Conservation (phyloP, 1,140 invertebrate species). For the Ylistrum balloti region DNA sequence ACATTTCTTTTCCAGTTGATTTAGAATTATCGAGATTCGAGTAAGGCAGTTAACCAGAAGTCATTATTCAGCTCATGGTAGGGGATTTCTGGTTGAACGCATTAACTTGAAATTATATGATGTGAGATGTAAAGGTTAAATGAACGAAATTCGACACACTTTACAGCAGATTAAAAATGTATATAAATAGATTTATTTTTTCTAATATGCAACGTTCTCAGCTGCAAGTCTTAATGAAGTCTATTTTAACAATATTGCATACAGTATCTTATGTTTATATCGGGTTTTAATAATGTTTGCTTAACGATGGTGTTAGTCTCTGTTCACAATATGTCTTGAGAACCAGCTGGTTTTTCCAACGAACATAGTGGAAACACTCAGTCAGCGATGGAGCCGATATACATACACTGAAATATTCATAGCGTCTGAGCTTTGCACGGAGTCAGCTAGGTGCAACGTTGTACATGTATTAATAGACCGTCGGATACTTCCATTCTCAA, state of each 20-base stretch:
- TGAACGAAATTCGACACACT: neutral
- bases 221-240: neutral
- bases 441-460: conserved; percentile 1
- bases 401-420: neutral
- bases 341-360: neutral
- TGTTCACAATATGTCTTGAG: neutral
- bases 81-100: neutral
- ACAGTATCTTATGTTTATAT: no score
- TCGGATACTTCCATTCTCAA: neutral
- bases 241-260: neutral
- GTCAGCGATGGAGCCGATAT: neutral
- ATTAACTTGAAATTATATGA: conserved; percentile 25
- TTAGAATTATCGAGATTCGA: no score
- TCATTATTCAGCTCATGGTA: no score
- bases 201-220: neutral
- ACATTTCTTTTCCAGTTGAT: no score
- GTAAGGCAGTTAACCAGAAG: no score
- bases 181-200: neutral
- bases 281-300: neutral
- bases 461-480: neutral
- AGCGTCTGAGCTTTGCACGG: neutral
- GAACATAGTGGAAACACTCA: neutral
- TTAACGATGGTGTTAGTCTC: neutral
- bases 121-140: neutral
- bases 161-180: neutral